A percentile compares a stretch with the other conserved stretches of the same genome.
phyloP scores from a whole-genome alignment of 2,113 vertebrate species.

The Odocoileus hemionus region DNA sequence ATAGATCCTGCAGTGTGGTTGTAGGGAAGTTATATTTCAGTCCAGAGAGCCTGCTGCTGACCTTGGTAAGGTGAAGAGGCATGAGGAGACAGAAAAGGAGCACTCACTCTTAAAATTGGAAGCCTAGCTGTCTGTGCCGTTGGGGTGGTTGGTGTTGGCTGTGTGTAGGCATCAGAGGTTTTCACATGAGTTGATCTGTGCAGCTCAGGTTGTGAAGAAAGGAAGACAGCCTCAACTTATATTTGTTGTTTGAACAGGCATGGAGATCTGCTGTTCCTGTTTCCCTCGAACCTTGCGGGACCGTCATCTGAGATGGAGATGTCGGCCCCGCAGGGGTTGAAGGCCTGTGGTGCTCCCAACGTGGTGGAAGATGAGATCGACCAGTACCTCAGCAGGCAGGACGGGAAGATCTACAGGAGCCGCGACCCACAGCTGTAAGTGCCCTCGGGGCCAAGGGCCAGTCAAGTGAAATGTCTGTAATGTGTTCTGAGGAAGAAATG shows the following conservation, averaged over 20 bases:
- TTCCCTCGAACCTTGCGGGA: constrained; percentile 85
- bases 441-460: neutral
- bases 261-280: constrained; percentile 95
- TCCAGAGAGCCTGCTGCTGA: neutral
- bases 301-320: constrained; percentile 95
- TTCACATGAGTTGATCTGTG: accelerated
- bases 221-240: neutral
- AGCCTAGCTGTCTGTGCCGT: neutral
- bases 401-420: constrained; percentile 97
- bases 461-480: neutral
- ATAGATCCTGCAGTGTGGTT: neutral
- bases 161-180: neutral
- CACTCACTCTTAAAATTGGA: neutral
- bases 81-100: neutral
- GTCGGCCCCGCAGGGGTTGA: constrained; percentile 80
- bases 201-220: no score
- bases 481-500: neutral
- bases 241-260: constrained; percentile 81
- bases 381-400: constrained; percentile 94
- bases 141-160: neutral
- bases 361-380: constrained; percentile 96
- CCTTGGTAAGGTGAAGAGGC: neutral
- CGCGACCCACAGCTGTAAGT: constrained; percentile 94
- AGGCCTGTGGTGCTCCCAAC: constrained; percentile 82
- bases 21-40: neutral